Evolutionary conservation across 2,113 vertebrate genomes (phyloP).

Genomic region (Dicerorhinus sumatrensis): DNA sequence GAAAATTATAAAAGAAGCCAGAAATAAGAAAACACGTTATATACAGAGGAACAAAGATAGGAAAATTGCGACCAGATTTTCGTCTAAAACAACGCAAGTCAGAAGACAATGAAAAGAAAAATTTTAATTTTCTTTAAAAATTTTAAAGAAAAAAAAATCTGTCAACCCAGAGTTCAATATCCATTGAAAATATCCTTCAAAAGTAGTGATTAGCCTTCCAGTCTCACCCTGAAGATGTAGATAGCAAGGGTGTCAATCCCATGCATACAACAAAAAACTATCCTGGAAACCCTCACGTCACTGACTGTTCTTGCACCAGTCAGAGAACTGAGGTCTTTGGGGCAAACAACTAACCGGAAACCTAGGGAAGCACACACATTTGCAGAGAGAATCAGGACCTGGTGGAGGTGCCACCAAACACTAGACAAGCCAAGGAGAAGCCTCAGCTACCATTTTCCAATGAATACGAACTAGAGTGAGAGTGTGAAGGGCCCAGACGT

Average conservation of each 20-base stretch:
- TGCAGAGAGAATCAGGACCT: neutral
- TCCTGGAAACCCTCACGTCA: neutral
- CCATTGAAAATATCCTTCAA: neutral
- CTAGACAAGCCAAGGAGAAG: no score
- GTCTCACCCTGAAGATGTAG: neutral
- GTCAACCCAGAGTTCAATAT: neutral
- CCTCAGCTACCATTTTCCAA: fast-evolving
- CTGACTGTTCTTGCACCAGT: neutral
- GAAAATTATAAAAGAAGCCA: neutral
- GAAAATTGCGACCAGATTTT: neutral
- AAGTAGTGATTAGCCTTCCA: neutral
- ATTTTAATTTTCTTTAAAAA: no score
- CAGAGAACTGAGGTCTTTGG: neutral
- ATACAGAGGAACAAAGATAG: neutral
- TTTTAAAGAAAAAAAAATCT: neutral
- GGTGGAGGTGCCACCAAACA: neutral
- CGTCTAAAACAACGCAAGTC: neutral
- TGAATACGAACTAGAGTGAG: neutral
- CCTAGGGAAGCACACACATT: neutral
- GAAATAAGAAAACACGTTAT: neutral
- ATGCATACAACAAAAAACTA: neutral
- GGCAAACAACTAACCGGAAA: neutral
- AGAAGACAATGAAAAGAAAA: neutral
- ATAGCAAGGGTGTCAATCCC: neutral
- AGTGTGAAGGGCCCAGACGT: neutral